Percentiles rank a stretch among this genome's conserved stretches.
These are phyloP conservation scores for Etheostoma perlongum DNA, from an alignment of 2,797 vertebrate species.

Conservation along the genomic window DNA sequence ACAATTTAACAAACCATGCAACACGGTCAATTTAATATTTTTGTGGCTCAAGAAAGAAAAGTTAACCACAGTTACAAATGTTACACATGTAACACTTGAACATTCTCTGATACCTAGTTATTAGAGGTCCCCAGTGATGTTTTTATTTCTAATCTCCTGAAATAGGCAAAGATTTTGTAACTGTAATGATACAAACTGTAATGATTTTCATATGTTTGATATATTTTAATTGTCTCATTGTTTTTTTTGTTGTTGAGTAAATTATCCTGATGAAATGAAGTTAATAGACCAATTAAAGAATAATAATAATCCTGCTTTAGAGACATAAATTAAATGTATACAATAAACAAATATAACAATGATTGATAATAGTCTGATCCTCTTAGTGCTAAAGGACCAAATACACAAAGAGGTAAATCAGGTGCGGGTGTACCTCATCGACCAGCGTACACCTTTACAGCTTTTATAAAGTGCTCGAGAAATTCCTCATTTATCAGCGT, in stretches of 20 bases:
- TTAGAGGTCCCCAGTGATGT: background rate
- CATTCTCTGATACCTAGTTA: background rate
- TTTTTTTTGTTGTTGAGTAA: background rate
- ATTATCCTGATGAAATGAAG: background rate
- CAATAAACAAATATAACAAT: background rate
- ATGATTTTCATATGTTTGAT: background rate
- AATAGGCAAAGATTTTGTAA: background rate
- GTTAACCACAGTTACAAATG: background rate
- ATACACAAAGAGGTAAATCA: conserved; percentile 5
- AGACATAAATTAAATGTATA: background rate
- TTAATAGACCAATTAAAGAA: background rate
- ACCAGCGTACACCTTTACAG: background rate
- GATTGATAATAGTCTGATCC: background rate
- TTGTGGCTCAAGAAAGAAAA: background rate
- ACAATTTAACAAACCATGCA: background rate
- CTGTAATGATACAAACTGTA: background rate
- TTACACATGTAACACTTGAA: background rate
- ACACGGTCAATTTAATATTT: conserved; percentile 1
- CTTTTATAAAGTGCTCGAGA: background rate
- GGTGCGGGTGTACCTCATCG: background rate
- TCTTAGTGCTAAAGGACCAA: background rate
- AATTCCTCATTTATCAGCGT: conserved; percentile 19
- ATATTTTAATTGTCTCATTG: background rate
- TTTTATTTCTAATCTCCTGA: background rate
- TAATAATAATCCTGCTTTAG: background rate